Percentiles rank a stretch among this genome's conserved stretches.
Conservation (phyloP, 2,888 invertebrate genomes). For the Leptura quadrifasciata region DNA sequence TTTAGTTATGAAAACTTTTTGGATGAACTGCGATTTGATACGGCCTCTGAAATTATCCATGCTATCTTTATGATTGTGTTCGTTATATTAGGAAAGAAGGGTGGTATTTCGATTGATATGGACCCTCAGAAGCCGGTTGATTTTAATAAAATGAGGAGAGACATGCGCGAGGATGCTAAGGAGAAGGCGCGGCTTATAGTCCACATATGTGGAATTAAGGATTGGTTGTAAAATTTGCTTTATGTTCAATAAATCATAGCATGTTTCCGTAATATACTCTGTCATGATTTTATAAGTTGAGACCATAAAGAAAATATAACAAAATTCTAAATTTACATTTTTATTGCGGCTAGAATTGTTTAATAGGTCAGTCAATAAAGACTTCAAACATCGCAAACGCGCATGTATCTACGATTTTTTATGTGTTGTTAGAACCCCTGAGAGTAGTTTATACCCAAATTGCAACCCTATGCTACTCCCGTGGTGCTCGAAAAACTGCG, state of each 20-base stretch:
- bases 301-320: no score
- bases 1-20: slow-evolving; percentile 34
- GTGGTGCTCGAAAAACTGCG: no score
- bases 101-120: neutral
- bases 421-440: no score
- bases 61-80: neutral
- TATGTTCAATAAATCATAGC: neutral
- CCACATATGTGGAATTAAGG: neutral
- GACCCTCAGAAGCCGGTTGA: slow-evolving; percentile 4
- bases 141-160: neutral
- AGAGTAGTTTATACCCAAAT: no score
- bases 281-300: no score
- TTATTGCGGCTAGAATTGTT: no score
- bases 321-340: no score
- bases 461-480: no score
- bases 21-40: slow-evolving; percentile 30
- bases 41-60: neutral
- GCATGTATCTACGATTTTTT: no score
- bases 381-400: no score
- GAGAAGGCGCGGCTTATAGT: slow-evolving; percentile 28
- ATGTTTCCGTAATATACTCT: no score
- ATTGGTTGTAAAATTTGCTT: slow-evolving; percentile 11
- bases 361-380: no score
- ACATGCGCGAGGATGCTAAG: neutral
- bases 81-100: slow-evolving; percentile 19